Conservation (phyloP, 1,140 invertebrate genomes). For the Microplitis demolitor region DNA sequence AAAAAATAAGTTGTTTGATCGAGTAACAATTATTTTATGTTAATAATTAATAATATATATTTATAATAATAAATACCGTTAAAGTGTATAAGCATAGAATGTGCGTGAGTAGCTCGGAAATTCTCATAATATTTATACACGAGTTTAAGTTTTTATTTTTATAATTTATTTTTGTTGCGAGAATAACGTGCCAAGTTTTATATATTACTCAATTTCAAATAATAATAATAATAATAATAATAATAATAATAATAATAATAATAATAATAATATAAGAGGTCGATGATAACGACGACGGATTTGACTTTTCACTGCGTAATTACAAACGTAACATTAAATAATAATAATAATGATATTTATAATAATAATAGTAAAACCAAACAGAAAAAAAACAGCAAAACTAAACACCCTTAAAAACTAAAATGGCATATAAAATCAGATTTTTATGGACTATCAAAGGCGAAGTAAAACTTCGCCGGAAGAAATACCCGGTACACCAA, state of each 20-base stretch:
- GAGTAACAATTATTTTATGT: neutral
- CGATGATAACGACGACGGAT: conserved; percentile 13
- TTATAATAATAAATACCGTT: too few species aligned
- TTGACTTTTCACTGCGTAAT: conserved; percentile 3
- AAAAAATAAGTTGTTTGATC: neutral
- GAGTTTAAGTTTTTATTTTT: neutral
- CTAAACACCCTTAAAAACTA: conserved; percentile 27
- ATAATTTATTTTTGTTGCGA: neutral
- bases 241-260: neutral
- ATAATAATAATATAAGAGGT: too few species aligned
- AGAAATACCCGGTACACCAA: conserved; percentile 28
- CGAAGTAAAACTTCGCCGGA: conserved; percentile 12
- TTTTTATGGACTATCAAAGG: conserved; percentile 25
- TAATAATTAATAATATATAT: neutral
- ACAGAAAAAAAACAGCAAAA: conserved; percentile 23
- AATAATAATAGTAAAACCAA: conserved; percentile 16
- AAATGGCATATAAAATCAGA: conserved; percentile 33
- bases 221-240: neutral
- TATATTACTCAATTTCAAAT: neutral
- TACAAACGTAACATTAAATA: conserved; percentile 25
- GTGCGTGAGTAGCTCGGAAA: too few species aligned
- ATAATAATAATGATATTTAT: conserved; percentile 10
- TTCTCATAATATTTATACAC: neutral
- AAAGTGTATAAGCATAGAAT: too few species aligned
- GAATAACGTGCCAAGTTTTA: neutral